These are phyloP conservation scores for Philaenus spumarius DNA, from an alignment of 1,140 invertebrate genomes.

Conservation along the genomic window DNA sequence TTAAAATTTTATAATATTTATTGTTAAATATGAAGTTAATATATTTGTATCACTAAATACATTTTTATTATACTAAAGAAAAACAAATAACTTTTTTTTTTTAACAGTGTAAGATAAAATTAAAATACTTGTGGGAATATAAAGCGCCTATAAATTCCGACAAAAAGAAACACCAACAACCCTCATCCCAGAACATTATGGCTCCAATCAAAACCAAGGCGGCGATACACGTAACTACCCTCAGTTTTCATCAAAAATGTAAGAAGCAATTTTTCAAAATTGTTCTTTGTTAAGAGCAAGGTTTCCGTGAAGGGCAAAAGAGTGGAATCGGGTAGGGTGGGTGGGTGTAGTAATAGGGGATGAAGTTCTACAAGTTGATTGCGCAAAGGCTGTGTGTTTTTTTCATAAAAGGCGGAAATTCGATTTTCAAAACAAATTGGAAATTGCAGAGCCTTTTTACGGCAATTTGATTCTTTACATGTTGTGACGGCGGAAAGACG, in stretches of 20 bases:
- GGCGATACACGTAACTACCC: background rate
- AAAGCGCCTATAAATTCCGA: too few species aligned
- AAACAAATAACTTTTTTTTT: too few species aligned
- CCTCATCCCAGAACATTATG: too few species aligned
- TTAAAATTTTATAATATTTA: too few species aligned
- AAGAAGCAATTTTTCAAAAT: slow-evolving; percentile 18
- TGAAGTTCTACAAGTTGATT: slow-evolving; percentile 9
- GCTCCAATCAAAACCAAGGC: too few species aligned
- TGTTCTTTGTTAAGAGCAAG: slow-evolving; percentile 4
- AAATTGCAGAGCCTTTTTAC: background rate
- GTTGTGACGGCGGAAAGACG: background rate
- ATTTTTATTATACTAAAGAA: too few species aligned
- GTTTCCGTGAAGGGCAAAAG: background rate
- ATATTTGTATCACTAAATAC: too few species aligned
- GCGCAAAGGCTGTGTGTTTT: background rate
- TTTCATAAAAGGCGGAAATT: slow-evolving; percentile 5
- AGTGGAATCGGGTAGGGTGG: background rate
- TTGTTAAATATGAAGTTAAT: too few species aligned
- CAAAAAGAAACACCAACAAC: too few species aligned
- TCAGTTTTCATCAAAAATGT: slow-evolving; percentile 6
- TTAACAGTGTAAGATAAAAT: too few species aligned
- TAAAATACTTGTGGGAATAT: too few species aligned
- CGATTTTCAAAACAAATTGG: slow-evolving; percentile 9
- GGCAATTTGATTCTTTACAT: too few species aligned
- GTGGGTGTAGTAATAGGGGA: background rate